Evolutionary conservation across 2,888 invertebrate species (phyloP), one percentile per base, ranked within the genome.

Genomic region (Criorhina ranunculi): DNA sequence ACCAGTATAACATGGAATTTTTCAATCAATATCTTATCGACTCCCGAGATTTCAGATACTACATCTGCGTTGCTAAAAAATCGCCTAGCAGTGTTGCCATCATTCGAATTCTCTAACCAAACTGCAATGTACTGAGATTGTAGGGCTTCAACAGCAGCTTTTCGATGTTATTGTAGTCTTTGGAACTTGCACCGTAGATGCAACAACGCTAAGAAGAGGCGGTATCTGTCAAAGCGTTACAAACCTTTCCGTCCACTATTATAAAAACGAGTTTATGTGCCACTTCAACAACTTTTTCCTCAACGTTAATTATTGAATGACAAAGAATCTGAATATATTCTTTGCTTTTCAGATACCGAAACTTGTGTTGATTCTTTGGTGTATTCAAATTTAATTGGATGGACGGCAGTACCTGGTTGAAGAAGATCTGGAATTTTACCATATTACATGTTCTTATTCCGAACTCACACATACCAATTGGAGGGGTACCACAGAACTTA

Each of bases 391-490:
- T 24, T 49, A 3, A 24, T 49, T n/a, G 49, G 49, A 24, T n/a
- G 49, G 49, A 24, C 24, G 49, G 49, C 24, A 24, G 49, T 49
- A 24, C 19, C 49, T 24, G 49, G 24, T 49, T 49, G 24, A 49
- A 49, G 40, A 40, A 40, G 40, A n/a, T 40, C 40, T 40, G n/a
- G 40, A n/a, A 40, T 40, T 40, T 40, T 40, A 2, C 40, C 40
- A 40, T 12, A 40, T 40, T 40, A 40, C 40, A 9, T 6, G 11
- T 40, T 40, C 11, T 49, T 49, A 0, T 49, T 49, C 24, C 11
- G 49, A 49, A 24, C 49, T 49, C 49, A 24, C 9, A 49, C 49
- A 49, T 24, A 49, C 49, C 49, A 49, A 49, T 24, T 24, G 24
- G 9, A 19, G 46, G 46, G 46, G 46, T 46, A 46, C 46, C 49